A percentile compares a stretch with the other conserved stretches of the same genome.
Conservation (phyloP, 2,888 invertebrate genomes). For the Zhengitettix transpicula region DNA sequence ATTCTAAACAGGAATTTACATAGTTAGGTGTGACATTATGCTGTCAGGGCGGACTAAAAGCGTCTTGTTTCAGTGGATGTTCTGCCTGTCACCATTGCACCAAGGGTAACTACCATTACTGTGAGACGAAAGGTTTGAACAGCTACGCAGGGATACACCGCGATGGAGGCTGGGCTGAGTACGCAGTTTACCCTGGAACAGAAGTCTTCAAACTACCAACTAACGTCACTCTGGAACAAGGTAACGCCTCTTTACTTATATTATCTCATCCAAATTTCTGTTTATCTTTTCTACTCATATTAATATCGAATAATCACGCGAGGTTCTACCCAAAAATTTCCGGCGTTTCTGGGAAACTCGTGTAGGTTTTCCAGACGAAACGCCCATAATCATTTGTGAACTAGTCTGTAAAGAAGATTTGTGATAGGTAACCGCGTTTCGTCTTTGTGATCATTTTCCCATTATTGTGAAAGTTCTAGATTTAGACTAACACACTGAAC, state of each 20-base stretch:
- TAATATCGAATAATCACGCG: no score
- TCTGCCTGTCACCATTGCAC: conserved; percentile 42
- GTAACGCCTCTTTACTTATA: conserved; percentile 20
- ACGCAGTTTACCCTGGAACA: conserved; percentile 36
- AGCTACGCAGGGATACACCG: conserved; percentile 45
- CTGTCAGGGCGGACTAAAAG: neutral
- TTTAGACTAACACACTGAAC: no score
- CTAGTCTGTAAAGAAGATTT: no score
- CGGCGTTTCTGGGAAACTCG: no score
- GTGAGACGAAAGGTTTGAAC: conserved; percentile 38
- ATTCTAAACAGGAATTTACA: no score
- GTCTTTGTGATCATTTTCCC: no score
- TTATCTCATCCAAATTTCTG: neutral
- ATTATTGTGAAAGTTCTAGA: no score
- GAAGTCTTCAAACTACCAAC: conserved; percentile 42
- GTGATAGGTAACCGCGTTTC: no score
- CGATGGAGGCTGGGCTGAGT: conserved; percentile 55
- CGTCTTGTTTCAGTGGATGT: conserved; percentile 35
- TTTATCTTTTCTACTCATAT: neutral
- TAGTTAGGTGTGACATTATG: no score
- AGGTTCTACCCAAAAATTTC: no score
- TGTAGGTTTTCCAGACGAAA: no score
- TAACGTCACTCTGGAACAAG: conserved; percentile 38
- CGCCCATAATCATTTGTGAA: no score
- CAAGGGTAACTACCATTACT: conserved; percentile 44